Evolutionary conservation across 2,888 invertebrate genomes (phyloP).

Genomic region (Watsonalla binaria): DNA sequence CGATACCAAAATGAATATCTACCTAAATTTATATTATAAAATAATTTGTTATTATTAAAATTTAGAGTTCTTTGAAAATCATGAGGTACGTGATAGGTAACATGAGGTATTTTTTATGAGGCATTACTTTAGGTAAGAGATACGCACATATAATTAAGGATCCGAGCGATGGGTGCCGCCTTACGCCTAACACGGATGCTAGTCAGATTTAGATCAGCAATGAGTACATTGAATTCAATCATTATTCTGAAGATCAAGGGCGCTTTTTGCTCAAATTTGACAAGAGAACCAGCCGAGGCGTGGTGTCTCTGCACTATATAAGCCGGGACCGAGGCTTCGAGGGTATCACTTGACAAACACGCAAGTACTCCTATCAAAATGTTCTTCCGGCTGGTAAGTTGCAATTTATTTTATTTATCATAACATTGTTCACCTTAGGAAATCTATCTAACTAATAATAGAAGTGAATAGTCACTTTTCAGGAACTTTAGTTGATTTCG

Average conservation of each 20-base stretch:
- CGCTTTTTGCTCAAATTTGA: conserved; percentile 54
- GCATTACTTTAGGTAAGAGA: conserved; percentile 11
- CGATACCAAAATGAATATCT: too few species aligned
- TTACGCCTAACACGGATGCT: conserved; percentile 48
- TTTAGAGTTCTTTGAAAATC: too few species aligned
- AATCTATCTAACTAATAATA: background rate
- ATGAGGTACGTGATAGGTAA: background rate
- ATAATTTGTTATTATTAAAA: too few species aligned
- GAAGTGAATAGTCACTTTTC: too few species aligned
- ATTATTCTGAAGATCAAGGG: conserved; percentile 72
- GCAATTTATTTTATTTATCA: conserved; percentile 3
- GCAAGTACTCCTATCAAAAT: conserved; percentile 56
- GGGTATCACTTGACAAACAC: conserved; percentile 63
- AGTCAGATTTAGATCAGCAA: conserved; percentile 34
- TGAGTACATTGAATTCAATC: conserved; percentile 43
- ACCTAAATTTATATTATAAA: too few species aligned
- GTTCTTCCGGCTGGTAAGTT: conserved; percentile 70
- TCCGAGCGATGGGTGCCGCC: conserved; percentile 9
- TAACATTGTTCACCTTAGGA: conserved; percentile 5
- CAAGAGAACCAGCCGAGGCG: conserved; percentile 52
- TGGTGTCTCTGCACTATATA: conserved; percentile 62
- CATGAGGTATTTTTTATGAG: background rate
- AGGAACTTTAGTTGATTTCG: too few species aligned
- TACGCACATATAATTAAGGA: conserved; percentile 3
- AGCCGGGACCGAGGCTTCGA: conserved; percentile 31